Evolutionary conservation across 2,797 vertebrate species (phyloP), one percentile per base, ranked within the genome.

Genomic region (Pteropus rufus): DNA sequence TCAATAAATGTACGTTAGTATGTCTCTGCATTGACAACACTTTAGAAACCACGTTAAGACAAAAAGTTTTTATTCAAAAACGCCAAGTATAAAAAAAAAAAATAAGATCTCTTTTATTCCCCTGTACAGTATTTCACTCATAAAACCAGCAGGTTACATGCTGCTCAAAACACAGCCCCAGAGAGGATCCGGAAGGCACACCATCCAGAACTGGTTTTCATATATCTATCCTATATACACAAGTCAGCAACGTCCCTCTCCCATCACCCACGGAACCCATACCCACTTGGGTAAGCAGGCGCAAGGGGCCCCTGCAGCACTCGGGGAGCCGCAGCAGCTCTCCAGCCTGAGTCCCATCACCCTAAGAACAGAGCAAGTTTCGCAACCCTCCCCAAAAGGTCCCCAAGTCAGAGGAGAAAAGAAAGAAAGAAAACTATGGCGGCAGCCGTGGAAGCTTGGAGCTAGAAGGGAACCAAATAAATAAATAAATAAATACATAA

Each of bases 401-500:
- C 97, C 94, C 96, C 80, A 94, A 86, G 76, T 95, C 81, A 96
- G 87, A 93, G 92, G 94, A 96, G 82, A 91, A 79, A 89, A 69
- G 1, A 39, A 79, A 73, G 81, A 94, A 76, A 67, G 5, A 97
- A 97, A 95, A 94, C 94, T 67, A 97, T 76, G 96, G 96, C 96
- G 96, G 98, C 98, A 98, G 98, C 97, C 65, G 96, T 96, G 97
- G 97, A 97, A 98, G 98, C 98, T 97, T 95, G 81, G 96, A 79
- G 67, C 86, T 95, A 98, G 98, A 85, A 62, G n/a, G 86, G 94
- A 98, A 97, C 97, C 98, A 97, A 98, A 91, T 36, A 94, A 98
- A 98, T 97, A 98, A 98, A 98, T 98, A 99, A 99, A 99, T 98
- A 99, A 98, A 99, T 98, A 98, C 98, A 98, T 98, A 98, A 98